Conservation (phyloP, 1,140 invertebrate genomes). For the Oreohelix idahoensis region DNA sequence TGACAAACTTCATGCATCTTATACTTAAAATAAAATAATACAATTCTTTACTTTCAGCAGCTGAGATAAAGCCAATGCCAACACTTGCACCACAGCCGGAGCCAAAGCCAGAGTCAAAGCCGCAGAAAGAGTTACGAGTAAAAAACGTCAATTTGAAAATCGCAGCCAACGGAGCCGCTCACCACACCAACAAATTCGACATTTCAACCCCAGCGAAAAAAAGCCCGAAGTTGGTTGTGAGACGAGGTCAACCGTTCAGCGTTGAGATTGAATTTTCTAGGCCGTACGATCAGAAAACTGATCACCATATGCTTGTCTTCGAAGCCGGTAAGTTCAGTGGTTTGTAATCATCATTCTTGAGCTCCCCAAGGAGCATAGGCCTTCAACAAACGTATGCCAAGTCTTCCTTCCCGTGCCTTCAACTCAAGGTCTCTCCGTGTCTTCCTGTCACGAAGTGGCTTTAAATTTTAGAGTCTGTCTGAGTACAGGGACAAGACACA, state of each 20-base stretch:
- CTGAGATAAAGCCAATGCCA: not conserved
- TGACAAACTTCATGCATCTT: too few species aligned
- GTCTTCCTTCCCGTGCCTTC: too few species aligned
- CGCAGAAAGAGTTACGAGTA: not conserved
- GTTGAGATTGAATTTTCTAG: constrained; percentile 44
- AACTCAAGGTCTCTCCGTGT: too few species aligned
- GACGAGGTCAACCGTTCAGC: constrained; percentile 52
- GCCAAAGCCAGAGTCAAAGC: not conserved
- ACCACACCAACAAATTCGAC: not conserved
- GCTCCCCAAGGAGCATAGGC: too few species aligned
- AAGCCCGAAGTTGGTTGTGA: constrained; percentile 45
- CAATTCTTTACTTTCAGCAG: too few species aligned
- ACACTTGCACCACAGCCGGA: not conserved
- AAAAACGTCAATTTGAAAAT: not conserved
- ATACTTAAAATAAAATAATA: too few species aligned
- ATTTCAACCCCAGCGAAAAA: not conserved
- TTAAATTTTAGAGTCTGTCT: too few species aligned
- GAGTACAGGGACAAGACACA: too few species aligned
- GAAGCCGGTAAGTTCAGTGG: constrained; percentile 50
- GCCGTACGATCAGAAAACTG: constrained; percentile 39
- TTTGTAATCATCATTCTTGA: too few species aligned
- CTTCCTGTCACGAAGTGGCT: too few species aligned
- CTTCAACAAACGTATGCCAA: too few species aligned
- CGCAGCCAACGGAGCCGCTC: not conserved
- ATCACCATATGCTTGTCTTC: constrained; percentile 51